Evolutionary conservation across 2,797 vertebrate genomes (phyloP).

Genomic region (Molothrus ater): DNA sequence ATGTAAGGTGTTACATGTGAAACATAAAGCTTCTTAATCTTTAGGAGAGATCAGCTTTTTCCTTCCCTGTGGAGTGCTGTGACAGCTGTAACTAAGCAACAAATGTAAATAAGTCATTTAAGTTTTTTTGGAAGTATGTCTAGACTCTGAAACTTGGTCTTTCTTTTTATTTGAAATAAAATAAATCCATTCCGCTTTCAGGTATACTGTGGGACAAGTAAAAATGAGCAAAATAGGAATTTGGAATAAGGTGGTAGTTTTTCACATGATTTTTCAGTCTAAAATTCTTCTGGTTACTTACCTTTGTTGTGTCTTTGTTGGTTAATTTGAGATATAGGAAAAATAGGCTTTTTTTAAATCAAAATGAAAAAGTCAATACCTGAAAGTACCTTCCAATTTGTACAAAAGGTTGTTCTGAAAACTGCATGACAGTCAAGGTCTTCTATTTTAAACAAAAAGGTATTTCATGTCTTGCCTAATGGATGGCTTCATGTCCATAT

Average conservation of each 20-base stretch:
- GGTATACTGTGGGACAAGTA: neutral
- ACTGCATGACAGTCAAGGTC: neutral
- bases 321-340: neutral
- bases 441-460: neutral
- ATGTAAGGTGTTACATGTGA: neutral
- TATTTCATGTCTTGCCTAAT: neutral
- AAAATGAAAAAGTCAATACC: neutral
- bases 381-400: neutral
- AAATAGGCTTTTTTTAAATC: neutral
- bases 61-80: neutral
- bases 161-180: slow-evolving; percentile 20
- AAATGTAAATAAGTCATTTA: slow-evolving; percentile 15
- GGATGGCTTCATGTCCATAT: neutral
- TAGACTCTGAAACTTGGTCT: slow-evolving; percentile 33
- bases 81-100: neutral
- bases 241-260: neutral
- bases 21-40: neutral
- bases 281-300: neutral
- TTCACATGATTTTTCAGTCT: neutral
- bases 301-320: neutral
- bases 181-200: slow-evolving; percentile 15
- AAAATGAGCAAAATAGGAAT: neutral
- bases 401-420: neutral
- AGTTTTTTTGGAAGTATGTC: slow-evolving; percentile 17
- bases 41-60: neutral